phyloP scores from a whole-genome alignment of 2,888 invertebrate species.

The Buathra laborator region DNA sequence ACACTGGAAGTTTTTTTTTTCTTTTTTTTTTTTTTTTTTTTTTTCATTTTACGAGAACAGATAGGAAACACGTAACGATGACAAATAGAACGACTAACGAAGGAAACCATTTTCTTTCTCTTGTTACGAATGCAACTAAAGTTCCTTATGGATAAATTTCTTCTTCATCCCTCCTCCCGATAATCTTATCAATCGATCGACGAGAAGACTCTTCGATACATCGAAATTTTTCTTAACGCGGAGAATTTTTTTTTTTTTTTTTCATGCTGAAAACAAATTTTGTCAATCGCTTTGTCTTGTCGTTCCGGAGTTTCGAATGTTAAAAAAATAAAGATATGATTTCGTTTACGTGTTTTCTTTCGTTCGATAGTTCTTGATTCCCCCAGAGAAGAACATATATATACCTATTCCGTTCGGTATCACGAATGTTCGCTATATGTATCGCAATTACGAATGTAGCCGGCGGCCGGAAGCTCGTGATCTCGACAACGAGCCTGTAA shows the following conservation, averaged over 20 bases:
- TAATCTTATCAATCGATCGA: background rate
- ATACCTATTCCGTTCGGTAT: background rate
- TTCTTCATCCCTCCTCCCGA: background rate
- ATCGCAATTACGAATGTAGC: slow-evolving; percentile 65
- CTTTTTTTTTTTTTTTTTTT: background rate
- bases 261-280: background rate
- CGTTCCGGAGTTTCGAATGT: too few species aligned
- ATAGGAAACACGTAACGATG: background rate
- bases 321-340: background rate
- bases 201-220: background rate
- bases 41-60: background rate
- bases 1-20: background rate
- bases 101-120: background rate
- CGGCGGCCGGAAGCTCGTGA: slow-evolving; percentile 66
- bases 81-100: background rate
- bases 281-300: too few species aligned
- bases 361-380: background rate
- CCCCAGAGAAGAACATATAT: background rate
- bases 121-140: background rate
- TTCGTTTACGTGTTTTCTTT: background rate
- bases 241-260: background rate
- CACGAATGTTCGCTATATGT: slow-evolving; percentile 12
- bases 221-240: too few species aligned
- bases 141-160: background rate
- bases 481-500: slow-evolving; percentile 67